Percentiles rank a stretch among this genome's conserved stretches.
Conservation (phyloP, 2,888 invertebrate genomes). For the Mechanitis mazaeus region DNA sequence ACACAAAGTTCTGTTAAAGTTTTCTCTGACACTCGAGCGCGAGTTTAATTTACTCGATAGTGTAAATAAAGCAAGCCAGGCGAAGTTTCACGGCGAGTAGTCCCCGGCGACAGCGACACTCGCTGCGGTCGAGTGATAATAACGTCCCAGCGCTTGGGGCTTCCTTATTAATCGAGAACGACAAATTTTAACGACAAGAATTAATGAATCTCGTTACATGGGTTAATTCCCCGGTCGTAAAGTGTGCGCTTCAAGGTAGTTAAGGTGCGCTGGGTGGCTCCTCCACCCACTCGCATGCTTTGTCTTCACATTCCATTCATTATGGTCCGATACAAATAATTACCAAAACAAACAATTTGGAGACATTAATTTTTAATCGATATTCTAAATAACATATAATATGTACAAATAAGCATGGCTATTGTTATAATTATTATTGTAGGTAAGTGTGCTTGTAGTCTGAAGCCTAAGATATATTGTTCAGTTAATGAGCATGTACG, state of each 20-base stretch:
- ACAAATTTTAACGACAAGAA: conserved; percentile 79
- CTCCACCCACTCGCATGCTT: conserved; percentile 17
- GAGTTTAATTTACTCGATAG: conserved; percentile 78
- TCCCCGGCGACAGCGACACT: conserved; percentile 38
- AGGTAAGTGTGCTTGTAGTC: conserved; percentile 54
- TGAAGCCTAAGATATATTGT: conserved; percentile 71
- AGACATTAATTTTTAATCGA: neutral
- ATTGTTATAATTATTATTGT: conserved; percentile 2
- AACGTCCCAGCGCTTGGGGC: conserved; percentile 68
- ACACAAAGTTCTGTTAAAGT: conserved; percentile 77
- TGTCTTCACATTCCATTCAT: conserved; percentile 20
- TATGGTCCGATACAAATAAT: conserved; percentile 6
- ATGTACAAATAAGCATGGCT: no score
- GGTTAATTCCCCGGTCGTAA: conserved; percentile 77
- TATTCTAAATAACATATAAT: neutral
- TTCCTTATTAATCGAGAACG: conserved; percentile 78
- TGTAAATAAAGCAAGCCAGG: conserved; percentile 76
- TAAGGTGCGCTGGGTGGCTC: conserved; percentile 59
- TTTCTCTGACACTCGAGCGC: conserved; percentile 73
- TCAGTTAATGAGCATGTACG: conserved; percentile 75
- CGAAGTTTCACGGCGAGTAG: conserved; percentile 67
- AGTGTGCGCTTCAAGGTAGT: conserved; percentile 69
- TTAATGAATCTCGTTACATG: conserved; percentile 78
- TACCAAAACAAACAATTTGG: neutral
- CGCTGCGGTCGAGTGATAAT: conserved; percentile 73